phyloP scores from a whole-genome alignment of 2,888 invertebrate genomes.

The Loripinus fragilis region DNA sequence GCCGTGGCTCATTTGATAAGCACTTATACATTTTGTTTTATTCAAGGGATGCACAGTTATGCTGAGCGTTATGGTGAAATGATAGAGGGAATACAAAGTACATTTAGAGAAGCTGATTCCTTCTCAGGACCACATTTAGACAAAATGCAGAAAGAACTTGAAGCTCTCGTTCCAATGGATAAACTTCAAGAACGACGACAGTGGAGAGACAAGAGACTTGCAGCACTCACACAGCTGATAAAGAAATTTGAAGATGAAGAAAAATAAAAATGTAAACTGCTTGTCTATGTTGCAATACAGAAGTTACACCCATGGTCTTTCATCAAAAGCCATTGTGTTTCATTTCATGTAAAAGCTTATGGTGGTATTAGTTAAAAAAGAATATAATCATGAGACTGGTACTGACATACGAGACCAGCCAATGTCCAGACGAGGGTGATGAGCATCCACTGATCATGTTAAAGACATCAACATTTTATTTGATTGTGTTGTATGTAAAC shows the following conservation, averaged over 20 bases:
- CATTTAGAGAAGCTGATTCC: slow-evolving; percentile 67
- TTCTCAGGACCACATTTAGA: slow-evolving; percentile 65
- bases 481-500: too few relatives aligned
- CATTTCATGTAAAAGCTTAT: too few relatives aligned
- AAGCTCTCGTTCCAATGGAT: slow-evolving; percentile 66
- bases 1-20: too few relatives aligned
- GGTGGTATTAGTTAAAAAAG: too few relatives aligned
- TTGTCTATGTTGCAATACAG: too few relatives aligned
- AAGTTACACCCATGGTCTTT: too few relatives aligned
- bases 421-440: too few relatives aligned
- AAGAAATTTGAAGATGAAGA: slow-evolving; percentile 60
- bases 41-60: slow-evolving; percentile 73
- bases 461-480: too few relatives aligned
- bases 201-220: slow-evolving; percentile 80
- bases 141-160: slow-evolving; percentile 66
- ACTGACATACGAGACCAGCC: too few relatives aligned
- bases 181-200: slow-evolving; percentile 66
- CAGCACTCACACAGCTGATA: slow-evolving; percentile 79
- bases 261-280: slow-evolving; percentile 19
- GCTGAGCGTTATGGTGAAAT: slow-evolving; percentile 75
- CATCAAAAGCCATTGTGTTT: too few relatives aligned
- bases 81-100: slow-evolving; percentile 69
- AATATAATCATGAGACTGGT: too few relatives aligned
- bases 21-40: neutral
- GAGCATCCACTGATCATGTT: too few relatives aligned